These are phyloP conservation scores for Pseudococcus viburni DNA, from an alignment of 2,888 invertebrate genomes.

Conservation along the genomic window DNA sequence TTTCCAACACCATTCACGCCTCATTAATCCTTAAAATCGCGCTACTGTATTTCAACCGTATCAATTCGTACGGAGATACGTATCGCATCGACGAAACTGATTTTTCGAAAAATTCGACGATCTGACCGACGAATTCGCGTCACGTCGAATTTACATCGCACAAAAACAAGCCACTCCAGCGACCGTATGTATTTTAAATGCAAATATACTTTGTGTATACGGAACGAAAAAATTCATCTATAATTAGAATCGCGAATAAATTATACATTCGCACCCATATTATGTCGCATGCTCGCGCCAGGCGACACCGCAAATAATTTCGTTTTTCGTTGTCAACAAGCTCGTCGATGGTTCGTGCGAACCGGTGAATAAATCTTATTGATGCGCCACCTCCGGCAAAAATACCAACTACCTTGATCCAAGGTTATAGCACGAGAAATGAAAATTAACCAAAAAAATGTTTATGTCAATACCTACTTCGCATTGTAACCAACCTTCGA, in stretches of 20 bases:
- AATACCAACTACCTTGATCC: neutral
- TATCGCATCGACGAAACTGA: neutral
- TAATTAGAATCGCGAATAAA: neutral
- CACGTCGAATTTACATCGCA: neutral
- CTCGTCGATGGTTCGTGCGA: neutral
- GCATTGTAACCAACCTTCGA: neutral
- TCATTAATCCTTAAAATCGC: neutral
- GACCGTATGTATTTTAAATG: neutral
- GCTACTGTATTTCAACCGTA: conserved; percentile 10
- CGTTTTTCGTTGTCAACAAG: conserved; percentile 37
- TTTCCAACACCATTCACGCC: neutral
- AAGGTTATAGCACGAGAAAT: neutral
- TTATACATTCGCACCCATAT: conserved; percentile 25
- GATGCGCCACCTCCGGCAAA: conserved; percentile 22
- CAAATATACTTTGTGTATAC: neutral
- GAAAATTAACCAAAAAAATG: neutral
- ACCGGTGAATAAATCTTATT: conserved; percentile 27
- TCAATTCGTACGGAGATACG: neutral
- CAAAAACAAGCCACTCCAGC: neutral
- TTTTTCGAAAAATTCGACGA: no score
- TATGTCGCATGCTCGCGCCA: neutral
- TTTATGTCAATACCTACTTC: neutral
- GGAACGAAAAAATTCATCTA: neutral
- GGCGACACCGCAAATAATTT: conserved; percentile 1
- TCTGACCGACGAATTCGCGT: no score